Base-by-base conservation (phyloP, 2,888 invertebrate species). In the Synergus japonicus region DNA sequence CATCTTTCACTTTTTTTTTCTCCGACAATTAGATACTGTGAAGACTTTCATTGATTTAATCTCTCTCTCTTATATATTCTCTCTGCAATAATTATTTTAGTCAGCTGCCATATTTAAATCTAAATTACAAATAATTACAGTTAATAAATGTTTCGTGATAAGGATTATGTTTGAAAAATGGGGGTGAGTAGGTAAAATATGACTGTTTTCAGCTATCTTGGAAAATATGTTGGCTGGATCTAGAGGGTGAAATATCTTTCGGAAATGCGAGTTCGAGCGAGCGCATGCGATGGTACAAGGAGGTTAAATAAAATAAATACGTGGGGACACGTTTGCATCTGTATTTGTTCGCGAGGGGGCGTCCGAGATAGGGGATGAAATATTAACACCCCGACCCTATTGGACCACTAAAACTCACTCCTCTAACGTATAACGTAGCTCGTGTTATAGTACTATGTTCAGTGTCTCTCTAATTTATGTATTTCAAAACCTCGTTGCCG, bases 331-430 rank as follows among this genome's bases (percentile, higher is more conserved):
- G 78, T 79, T 60, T 60, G 79, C 78, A 77, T 79, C 79, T 76
- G 78, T 79, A 80, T 80, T 83, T 79, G 80, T 81, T 67, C 81
- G 79, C 79, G 78, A 78, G 77, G 78, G 79, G 82, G 82, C 79
- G 78, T 65, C 79, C 78, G 81, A 81, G 83, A 81, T 82, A 81
- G 82, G 83, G 81, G 79, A 78, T 82, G 81, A 83, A 83, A 83
- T 83, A 83, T 83, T 83, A 83, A 83, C 83, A 82, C 83, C 79
- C 79, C 76, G 67, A 58, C 76, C 82, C 81, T 79, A 76, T 76
- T 78, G 44, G 78, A 54, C 80, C 65, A 67, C 79, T 81, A 78
- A 78, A 82, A 82, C 83, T 83, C 82, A 82, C 79, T 82, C 80
- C 66, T 29, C n/a, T 65, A 10, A 46, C 10, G 44, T 46, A 69